Base-by-base conservation (phyloP, 1,140 invertebrate genomes). In the Euura saliciscinereae region DNA sequence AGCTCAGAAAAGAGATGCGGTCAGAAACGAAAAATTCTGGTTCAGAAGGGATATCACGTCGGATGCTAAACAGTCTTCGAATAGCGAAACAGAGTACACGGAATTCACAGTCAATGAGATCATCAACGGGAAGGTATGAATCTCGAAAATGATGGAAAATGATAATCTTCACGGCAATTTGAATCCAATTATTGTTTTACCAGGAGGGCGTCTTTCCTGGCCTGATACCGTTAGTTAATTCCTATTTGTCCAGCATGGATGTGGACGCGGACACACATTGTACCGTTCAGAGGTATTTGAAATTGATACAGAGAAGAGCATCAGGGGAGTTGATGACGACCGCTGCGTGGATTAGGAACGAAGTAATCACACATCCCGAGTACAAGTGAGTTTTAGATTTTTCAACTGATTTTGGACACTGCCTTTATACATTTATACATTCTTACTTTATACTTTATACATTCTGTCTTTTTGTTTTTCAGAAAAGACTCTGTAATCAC, bases 251-350 rank as follows among this genome's bases (percentile, higher is more conserved):
- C 71, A 94, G 93, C 67, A 96, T 99, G 92, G 97, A 99, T 84
- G 94, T 98, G 66, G 98, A 99, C 88, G 95, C 97, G 5, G 97
- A 98, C 84, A 98, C 96, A 43, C 95, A 97, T 82, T 99, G 98
- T 87, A 98, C 97, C 4, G 95, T 99, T 78, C 94, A 96, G 85
- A 96, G 99, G 87, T 99, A 99, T 89, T 90, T 99, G 68, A 96
- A 95, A 82, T 91, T 99, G 65, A 99, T 99, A 83, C 93, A 96
- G 82, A 90, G 92, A 75, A 90, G 97, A 78, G 97, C 98, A 6
- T 93, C 94, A 76, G 97, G 97, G 75, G 93, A 95, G 81, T 89
- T 95, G 11, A 87, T 92, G 77, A 99, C 97, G 64, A 96, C 96
- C 76, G 97, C 97, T 59, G 89, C 93, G 44, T 99, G 97, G 96